Percentiles rank a stretch among this genome's conserved stretches.
Evolutionary conservation across 2,888 invertebrate genomes (phyloP).

Genomic region (Steinernema scapterisci): DNA sequence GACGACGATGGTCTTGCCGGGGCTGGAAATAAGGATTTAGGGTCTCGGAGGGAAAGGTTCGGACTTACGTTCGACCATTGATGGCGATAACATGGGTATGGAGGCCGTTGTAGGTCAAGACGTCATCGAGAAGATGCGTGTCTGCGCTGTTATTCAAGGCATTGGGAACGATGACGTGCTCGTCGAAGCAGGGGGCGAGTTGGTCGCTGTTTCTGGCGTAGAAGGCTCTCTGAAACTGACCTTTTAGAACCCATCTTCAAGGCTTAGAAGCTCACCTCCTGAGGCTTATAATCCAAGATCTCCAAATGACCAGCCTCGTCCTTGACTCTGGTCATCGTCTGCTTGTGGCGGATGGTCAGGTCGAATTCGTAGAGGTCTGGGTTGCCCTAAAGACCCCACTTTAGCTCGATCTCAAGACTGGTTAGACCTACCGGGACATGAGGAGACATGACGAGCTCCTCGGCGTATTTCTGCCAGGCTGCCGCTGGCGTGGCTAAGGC

Average conservation of each 20-base stretch:
- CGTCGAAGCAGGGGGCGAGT: conserved; percentile 40
- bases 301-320: conserved; percentile 30
- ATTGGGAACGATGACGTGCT: conserved; percentile 39
- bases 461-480: conserved; percentile 22
- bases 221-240: conserved; percentile 44
- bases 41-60: neutral
- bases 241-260: neutral
- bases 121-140: conserved; percentile 37
- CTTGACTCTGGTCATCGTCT: conserved; percentile 49
- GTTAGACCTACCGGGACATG: conserved; percentile 4
- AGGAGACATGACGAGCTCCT: neutral
- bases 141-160: conserved; percentile 46
- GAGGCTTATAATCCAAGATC: conserved; percentile 42
- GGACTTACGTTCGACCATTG: conserved; percentile 55
- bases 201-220: conserved; percentile 46
- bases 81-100: conserved; percentile 54
- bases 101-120: conserved; percentile 45
- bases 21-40: conserved; percentile 46
- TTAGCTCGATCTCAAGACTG: neutral
- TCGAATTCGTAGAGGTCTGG: conserved; percentile 53
- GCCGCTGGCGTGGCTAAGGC: too few relatives aligned
- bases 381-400: conserved; percentile 29
- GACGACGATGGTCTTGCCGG: conserved; percentile 59
- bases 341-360: conserved; percentile 46
- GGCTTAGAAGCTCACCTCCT: conserved; percentile 22